Conservation (phyloP, 2,797 vertebrate species). For the Poeciliopsis paucimaculata region DNA sequence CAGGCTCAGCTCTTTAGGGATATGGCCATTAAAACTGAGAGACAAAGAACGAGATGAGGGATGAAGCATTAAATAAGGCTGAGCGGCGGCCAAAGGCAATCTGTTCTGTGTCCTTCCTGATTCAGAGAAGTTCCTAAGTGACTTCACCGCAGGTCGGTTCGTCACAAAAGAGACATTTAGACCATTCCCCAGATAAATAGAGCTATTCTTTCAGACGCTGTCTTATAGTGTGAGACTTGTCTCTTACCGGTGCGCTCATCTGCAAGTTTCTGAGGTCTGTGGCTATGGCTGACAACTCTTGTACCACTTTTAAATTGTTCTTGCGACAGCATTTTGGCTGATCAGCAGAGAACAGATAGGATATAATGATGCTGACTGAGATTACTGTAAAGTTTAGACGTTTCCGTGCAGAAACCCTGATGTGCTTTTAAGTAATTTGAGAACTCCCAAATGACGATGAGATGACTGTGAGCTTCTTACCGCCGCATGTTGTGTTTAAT, state of each 20-base stretch:
- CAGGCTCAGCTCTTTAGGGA: conserved; percentile 45
- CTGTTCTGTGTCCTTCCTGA: conserved; percentile 52
- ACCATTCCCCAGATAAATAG: conserved; percentile 32
- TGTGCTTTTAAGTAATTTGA: background rate
- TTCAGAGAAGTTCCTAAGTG: conserved; percentile 57
- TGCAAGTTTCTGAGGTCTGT: background rate
- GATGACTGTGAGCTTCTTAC: background rate
- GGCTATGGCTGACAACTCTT: background rate
- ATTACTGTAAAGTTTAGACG: background rate
- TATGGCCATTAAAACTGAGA: conserved; percentile 42
- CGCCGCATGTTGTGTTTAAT: background rate
- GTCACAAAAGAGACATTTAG: conserved; percentile 46
- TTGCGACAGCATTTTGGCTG: background rate
- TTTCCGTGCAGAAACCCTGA: background rate
- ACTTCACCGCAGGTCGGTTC: conserved; percentile 41
- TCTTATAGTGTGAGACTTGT: background rate
- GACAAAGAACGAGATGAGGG: conserved; percentile 42
- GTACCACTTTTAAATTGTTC: too few relatives aligned
- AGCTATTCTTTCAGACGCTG: conserved; percentile 18
- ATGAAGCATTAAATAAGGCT: conserved; percentile 51
- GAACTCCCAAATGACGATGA: background rate
- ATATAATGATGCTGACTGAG: too few relatives aligned
- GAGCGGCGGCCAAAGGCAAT: conserved; percentile 36
- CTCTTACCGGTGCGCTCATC: conserved; percentile 21
- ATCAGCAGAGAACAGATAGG: background rate